Evolutionary conservation across 2,888 invertebrate species (phyloP), one percentile per base, ranked within the genome.

Genomic region (Chrysotoxum bicinctum): DNA sequence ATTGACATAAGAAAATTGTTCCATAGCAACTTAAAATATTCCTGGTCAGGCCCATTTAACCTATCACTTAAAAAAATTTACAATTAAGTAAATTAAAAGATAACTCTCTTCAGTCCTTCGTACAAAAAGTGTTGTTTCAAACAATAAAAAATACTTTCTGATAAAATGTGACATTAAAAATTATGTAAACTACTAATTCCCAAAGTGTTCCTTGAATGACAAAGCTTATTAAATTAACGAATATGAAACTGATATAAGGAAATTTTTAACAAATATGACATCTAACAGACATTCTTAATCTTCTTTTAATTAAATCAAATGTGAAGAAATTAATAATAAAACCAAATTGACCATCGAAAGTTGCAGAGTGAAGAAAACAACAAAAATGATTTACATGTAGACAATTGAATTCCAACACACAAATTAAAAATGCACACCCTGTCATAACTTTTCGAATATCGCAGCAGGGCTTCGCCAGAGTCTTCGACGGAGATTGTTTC

Each of bases 341-440:
- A 21, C 10, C 10, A 19, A 56, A 35, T 16, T 30, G n/a, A 30
- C 52, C 52, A 30, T 30, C 30, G 2, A 35, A 19, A 12, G 12
- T 12, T 56, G 32, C 56, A 35, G 35, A 10, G 3, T 12, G 19
- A 32, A 0, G 10, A 12, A 6, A 19, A 19, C 12, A 56, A 21
- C 12, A 35, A 56, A 56, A 35, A 56, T 56, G 56, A 56, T 56
- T 56, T 35, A 35, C 56, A 35, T 7, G 19, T 35, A 19, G 56
- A 35, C 35, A 56, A 56, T 56, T 56, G 56, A 56, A 35, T 56
- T 56, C 21, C 56, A 35, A 56, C 35, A 35, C 14, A 21, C 3
- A 56, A 56, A 56, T 56, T 35, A 56, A 56, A 21, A 56, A 56
- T 56, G 56, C 56, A 56, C 56, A 35, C 56, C 56, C 35, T 56